Conservation (phyloP, 2,113 vertebrate species). For the Lycocorax pyrrhopterus region DNA sequence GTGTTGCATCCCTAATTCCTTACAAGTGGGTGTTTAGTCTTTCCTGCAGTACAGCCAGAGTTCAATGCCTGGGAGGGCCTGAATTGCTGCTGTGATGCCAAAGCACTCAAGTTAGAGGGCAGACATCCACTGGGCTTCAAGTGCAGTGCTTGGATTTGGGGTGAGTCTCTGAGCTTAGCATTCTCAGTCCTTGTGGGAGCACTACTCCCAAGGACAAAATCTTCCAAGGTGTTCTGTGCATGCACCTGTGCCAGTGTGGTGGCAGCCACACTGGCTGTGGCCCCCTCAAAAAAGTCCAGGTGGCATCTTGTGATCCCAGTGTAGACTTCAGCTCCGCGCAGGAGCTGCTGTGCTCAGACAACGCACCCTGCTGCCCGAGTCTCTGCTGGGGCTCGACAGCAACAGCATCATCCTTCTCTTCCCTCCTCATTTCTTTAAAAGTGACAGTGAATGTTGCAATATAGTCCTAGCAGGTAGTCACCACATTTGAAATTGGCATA, state of each 20-base stretch:
- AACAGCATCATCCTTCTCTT: neutral
- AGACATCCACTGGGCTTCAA: neutral
- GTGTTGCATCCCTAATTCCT: neutral
- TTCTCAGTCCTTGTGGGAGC: neutral
- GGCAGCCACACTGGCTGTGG: neutral
- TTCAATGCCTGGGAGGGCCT: neutral
- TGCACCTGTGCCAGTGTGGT: neutral
- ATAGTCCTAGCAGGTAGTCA: neutral
- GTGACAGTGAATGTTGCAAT: neutral
- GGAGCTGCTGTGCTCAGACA: neutral
- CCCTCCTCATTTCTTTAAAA: neutral
- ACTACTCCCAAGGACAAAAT: neutral
- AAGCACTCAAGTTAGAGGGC: neutral
- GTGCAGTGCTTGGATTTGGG: neutral
- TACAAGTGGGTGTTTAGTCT: neutral
- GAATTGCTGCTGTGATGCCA: neutral
- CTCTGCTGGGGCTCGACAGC: neutral
- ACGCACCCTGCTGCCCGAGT: accelerated
- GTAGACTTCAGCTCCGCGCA: accelerated
- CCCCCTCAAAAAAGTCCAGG: too few relatives aligned
- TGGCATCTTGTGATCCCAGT: neutral
- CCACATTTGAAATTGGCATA: neutral
- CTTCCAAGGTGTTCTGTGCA: neutral
- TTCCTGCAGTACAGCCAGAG: neutral
- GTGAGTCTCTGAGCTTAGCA: neutral